These are phyloP conservation scores for Oophaga sylvatica DNA, from an alignment of 2,797 vertebrate genomes.

Conservation along the genomic window DNA sequence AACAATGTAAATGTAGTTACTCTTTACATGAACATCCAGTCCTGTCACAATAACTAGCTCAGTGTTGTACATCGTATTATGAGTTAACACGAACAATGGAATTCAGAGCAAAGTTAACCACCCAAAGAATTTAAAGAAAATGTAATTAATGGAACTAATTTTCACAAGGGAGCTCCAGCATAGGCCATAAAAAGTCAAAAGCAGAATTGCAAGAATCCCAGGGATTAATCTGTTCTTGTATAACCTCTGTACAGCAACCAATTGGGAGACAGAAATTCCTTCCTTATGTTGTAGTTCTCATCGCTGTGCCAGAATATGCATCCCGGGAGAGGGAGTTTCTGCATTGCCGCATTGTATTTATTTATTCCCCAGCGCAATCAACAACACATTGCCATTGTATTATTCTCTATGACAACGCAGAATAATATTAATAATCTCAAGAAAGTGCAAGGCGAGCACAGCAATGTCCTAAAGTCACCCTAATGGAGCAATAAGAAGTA, in stretches of 20 bases:
- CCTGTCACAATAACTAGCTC: background rate
- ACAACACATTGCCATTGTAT: constrained; percentile 47
- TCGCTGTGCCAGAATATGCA: constrained; percentile 39
- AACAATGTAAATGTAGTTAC: no score
- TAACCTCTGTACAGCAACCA: constrained; percentile 51
- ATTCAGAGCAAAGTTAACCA: constrained; percentile 25
- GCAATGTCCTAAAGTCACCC: constrained; percentile 39
- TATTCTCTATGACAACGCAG: constrained; percentile 37
- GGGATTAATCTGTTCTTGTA: constrained; percentile 48
- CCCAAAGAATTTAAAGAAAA: constrained; percentile 32
- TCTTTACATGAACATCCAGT: background rate
- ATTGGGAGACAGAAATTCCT: constrained; percentile 51
- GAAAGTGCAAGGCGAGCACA: constrained; percentile 18
- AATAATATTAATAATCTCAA: constrained; percentile 41
- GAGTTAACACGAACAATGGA: constrained; percentile 27
- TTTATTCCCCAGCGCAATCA: constrained; percentile 45
- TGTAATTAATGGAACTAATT: constrained; percentile 51
- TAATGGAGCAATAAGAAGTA: background rate
- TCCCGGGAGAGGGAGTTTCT: constrained; percentile 53
- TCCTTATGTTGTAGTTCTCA: constrained; percentile 50
- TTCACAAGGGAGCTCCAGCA: constrained; percentile 40
- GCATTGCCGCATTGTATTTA: constrained; percentile 56
- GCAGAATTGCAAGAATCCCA: constrained; percentile 37
- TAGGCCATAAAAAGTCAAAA: constrained; percentile 58
- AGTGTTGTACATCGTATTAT: background rate